Percentiles rank a stretch among this genome's conserved stretches.
Evolutionary conservation across 2,797 vertebrate species (phyloP).

Genomic region (Neosilurus hyrtlii): DNA sequence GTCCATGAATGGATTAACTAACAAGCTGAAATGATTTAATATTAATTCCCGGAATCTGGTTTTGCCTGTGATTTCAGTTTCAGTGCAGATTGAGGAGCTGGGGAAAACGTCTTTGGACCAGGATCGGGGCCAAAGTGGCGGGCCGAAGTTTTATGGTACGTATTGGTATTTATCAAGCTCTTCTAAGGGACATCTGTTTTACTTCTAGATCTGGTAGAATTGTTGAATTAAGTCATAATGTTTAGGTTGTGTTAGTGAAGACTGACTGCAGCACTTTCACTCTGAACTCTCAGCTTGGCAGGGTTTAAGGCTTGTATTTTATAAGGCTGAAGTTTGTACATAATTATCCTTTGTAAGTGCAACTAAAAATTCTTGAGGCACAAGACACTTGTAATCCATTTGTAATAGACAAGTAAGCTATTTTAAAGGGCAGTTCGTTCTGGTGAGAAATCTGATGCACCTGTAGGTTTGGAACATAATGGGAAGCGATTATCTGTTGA

Average conservation of each 20-base stretch:
- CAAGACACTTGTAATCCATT: too few relatives aligned
- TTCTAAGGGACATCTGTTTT: background rate
- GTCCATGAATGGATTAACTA: background rate
- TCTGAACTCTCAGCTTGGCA: background rate
- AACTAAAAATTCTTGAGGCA: too few relatives aligned
- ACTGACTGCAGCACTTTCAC: background rate
- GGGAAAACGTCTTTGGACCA: slow-evolving; percentile 11
- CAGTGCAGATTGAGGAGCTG: slow-evolving; percentile 1
- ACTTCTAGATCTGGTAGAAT: background rate
- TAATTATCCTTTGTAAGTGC: too few relatives aligned
- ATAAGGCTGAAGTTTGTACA: background rate
- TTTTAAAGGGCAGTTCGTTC: too few relatives aligned
- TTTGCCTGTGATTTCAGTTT: slow-evolving; percentile 24
- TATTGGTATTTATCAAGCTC: background rate
- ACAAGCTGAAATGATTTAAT: background rate
- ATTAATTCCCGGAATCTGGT: slow-evolving; percentile 1
- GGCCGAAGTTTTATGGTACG: slow-evolving; percentile 24
- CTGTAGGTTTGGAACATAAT: too few relatives aligned
- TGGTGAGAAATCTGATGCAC: too few relatives aligned
- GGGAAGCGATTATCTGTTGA: too few relatives aligned
- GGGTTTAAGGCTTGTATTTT: background rate
- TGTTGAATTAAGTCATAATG: background rate
- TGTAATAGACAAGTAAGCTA: too few relatives aligned
- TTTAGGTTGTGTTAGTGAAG: background rate
- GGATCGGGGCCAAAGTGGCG: slow-evolving; percentile 38